Conservation (phyloP, 2,888 invertebrate genomes). For the Pandemis heparana region DNA sequence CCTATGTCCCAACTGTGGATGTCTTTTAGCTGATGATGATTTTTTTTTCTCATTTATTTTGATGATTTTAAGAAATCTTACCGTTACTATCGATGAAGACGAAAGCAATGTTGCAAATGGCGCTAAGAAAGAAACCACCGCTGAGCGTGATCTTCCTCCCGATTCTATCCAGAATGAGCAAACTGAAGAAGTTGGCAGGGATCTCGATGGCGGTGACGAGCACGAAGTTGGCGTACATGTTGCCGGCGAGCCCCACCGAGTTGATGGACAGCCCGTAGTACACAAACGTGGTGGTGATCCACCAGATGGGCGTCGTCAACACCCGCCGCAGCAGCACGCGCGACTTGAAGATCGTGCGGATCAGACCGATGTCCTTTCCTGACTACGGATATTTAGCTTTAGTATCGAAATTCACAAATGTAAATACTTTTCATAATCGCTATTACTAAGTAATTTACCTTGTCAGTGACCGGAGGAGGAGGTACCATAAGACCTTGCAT, state of each 20-base stretch:
- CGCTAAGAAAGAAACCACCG: slow-evolving; percentile 86
- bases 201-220: slow-evolving; percentile 88
- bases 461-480: not conserved
- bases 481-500: slow-evolving; percentile 72
- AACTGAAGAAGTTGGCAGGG: slow-evolving; percentile 88
- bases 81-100: slow-evolving; percentile 79
- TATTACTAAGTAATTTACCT: not conserved
- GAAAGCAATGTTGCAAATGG: slow-evolving; percentile 72
- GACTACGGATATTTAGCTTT: not conserved
- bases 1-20: too few relatives aligned
- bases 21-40: slow-evolving; percentile 35
- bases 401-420: not conserved
- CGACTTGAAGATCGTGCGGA: slow-evolving; percentile 75
- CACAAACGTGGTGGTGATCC: slow-evolving; percentile 92
- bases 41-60: too few relatives aligned
- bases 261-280: slow-evolving; percentile 93
- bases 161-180: slow-evolving; percentile 86
- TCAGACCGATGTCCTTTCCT: slow-evolving; percentile 19
- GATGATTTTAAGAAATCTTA: slow-evolving; percentile 53
- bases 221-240: slow-evolving; percentile 91
- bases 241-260: slow-evolving; percentile 89
- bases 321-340: slow-evolving; percentile 83
- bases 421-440: not conserved
- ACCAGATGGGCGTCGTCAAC: slow-evolving; percentile 89
- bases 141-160: slow-evolving; percentile 87